A percentile compares a stretch with the other conserved stretches of the same genome.
phyloP scores from a whole-genome alignment of 2,888 invertebrate species.

The Cremastobaeus sp. region DNA sequence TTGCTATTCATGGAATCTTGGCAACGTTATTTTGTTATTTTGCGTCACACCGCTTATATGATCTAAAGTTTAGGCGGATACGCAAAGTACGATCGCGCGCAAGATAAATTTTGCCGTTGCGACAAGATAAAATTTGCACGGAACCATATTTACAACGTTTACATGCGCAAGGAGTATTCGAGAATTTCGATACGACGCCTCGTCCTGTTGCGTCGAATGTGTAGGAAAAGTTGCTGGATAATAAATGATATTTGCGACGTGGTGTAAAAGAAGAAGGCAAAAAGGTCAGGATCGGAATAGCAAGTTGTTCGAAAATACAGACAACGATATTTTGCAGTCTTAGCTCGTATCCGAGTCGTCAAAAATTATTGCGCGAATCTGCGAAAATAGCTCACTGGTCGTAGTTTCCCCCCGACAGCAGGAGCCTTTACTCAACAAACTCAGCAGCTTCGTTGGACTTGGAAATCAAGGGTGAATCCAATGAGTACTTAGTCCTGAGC shows the following conservation, averaged over 20 bases:
- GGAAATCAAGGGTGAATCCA: no score
- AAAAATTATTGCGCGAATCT: no score
- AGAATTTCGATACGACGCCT: neutral
- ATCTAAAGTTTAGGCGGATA: conserved; percentile 3
- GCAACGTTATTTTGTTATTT: no score
- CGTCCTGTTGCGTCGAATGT: neutral
- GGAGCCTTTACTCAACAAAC: no score
- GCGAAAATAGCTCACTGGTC: no score
- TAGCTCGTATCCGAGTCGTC: no score
- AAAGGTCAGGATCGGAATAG: neutral
- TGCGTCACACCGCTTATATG: conserved; percentile 7
- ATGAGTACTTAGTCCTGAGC: no score
- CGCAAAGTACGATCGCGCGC: conserved; percentile 1
- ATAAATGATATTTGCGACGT: conserved; percentile 1
- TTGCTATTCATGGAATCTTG: no score
- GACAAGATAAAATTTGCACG: conserved; percentile 26
- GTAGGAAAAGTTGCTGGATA: neutral
- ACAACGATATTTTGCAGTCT: no score
- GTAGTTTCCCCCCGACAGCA: no score
- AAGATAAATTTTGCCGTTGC: conserved; percentile 9
- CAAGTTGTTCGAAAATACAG: neutral
- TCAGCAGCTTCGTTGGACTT: no score
- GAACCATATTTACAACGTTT: conserved; percentile 11
- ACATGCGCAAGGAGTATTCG: neutral
- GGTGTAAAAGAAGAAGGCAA: neutral